Conservation (phyloP, 2,113 vertebrate genomes). For the Cynoglossus semilaevis region DNA sequence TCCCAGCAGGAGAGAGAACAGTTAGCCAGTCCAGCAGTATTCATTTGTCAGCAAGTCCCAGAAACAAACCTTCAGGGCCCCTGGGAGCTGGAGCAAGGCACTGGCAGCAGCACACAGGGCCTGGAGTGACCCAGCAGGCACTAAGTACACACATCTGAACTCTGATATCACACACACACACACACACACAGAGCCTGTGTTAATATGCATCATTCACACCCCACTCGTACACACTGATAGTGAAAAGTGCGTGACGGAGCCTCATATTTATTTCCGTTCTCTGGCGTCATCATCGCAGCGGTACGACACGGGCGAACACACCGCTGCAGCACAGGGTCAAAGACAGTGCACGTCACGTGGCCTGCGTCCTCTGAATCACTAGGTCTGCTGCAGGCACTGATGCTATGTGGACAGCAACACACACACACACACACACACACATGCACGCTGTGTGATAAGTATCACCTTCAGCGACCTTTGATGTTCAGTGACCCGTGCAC, state of each 20-base stretch:
- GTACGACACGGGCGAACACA: conserved; percentile 38
- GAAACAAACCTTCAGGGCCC: conserved; percentile 44
- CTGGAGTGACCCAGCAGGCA: conserved; percentile 43
- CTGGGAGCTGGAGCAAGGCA: conserved; percentile 44
- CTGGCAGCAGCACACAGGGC: conserved; percentile 42
- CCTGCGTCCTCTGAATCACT: conserved; percentile 67
- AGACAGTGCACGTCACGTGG: conserved; percentile 51
- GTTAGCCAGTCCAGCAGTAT: conserved; percentile 56
- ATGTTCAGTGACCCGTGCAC: conserved; percentile 38
- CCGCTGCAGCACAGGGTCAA: conserved; percentile 62
- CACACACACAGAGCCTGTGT: not conserved
- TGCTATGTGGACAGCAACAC: conserved; percentile 33
- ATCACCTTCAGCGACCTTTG: conserved; percentile 53
- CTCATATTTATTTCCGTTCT: conserved; percentile 18
- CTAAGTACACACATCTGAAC: conserved; percentile 48
- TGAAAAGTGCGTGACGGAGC: conserved; percentile 31
- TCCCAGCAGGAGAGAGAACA: conserved; percentile 52
- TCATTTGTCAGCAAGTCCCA: conserved; percentile 54
- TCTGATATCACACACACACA: conserved; percentile 27
- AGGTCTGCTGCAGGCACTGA: conserved; percentile 43
- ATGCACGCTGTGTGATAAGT: conserved; percentile 7
- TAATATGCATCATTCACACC: conserved; percentile 16
- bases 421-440: conserved; percentile 21
- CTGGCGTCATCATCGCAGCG: not conserved
- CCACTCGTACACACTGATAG: conserved; percentile 12